Evolutionary conservation across 2,113 vertebrate species (phyloP), one percentile per base, ranked within the genome.

Genomic region (Hipposideros armiger): DNA sequence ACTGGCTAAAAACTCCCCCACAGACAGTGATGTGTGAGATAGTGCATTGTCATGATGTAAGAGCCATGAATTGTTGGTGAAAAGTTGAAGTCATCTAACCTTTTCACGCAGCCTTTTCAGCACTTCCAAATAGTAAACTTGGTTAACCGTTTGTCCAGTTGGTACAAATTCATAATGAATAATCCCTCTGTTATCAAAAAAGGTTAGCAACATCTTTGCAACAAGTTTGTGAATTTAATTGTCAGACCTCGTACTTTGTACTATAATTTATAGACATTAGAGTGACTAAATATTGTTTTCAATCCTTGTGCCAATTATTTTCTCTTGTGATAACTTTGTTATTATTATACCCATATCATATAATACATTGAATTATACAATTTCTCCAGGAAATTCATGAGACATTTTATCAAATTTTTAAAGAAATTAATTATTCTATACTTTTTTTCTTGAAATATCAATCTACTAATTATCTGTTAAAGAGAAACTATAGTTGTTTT

Each of bases 341-440:
- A 83, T 82, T 62, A n/a, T 60, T 67, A 54, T 11, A 36, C 16
- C 19, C n/a, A 58, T 32, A 52, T 47, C 7, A 69, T 30, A 82
- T 30, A 3, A n/a, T 32, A 82, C 36, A 36, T 11, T 64, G 45
- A 52, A 70, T 62, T 88, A 16, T 19, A 54, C 11, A 50, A 5
- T 86, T 91, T 77, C 45, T 91, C 45, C 32, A 47, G n/a, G 14
- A 24, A 91, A 76, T 70, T 94, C 52, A 86, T 28, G 16, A 24
- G 7, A 19, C 4, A 66, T 56, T 91, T 87, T 74, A 13, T 70
- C 42, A 91, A 74, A 20, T 88, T 4, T 88, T 47, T 91, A 11
- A 93, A 82, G 26, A 81, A 95, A 81, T 81, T 20, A 54, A 69
- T 88, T 64, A 42, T 45, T 90, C 30, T 47, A 64, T 28, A 77